Evolutionary conservation across 2,797 vertebrate species (phyloP).

Genomic region (Ataeniobius toweri): DNA sequence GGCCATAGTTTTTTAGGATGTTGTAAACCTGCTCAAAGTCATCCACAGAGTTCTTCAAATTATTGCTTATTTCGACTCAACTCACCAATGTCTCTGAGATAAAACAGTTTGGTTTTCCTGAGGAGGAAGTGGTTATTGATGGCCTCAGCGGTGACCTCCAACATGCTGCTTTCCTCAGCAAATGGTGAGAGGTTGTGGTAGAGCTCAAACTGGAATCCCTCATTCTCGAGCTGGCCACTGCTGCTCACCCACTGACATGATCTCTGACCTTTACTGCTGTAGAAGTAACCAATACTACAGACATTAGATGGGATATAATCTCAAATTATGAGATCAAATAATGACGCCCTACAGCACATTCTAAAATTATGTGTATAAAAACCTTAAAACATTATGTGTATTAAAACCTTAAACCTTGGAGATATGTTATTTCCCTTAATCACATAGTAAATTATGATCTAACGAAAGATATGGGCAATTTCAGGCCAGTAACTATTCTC

Average conservation of each 20-base stretch:
- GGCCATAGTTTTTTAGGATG: too few species aligned
- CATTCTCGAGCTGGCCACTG: background rate
- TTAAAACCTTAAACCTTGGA: background rate
- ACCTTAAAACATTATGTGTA: background rate
- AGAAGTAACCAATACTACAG: conserved; percentile 9
- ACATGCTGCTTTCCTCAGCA: conserved; percentile 70
- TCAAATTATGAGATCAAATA: background rate
- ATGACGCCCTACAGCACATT: background rate
- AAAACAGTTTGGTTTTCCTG: conserved; percentile 65
- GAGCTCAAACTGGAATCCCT: conserved; percentile 63
- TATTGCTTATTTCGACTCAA: background rate
- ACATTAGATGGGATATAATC: background rate
- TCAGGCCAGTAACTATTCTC: background rate
- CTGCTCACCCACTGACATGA: conserved; percentile 57
- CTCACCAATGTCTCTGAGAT: conserved; percentile 78
- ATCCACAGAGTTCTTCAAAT: background rate
- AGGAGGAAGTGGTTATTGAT: background rate
- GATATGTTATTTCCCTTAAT: background rate
- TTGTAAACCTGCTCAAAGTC: background rate
- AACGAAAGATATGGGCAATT: background rate
- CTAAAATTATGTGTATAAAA: background rate
- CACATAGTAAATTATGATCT: background rate
- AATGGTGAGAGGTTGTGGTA: conserved; percentile 67
- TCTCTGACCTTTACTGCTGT: conserved; percentile 45
- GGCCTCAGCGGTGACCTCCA: conserved; percentile 74